Base-by-base conservation (phyloP, 2,113 vertebrate genomes). In the Accipiter virgatus region DNA sequence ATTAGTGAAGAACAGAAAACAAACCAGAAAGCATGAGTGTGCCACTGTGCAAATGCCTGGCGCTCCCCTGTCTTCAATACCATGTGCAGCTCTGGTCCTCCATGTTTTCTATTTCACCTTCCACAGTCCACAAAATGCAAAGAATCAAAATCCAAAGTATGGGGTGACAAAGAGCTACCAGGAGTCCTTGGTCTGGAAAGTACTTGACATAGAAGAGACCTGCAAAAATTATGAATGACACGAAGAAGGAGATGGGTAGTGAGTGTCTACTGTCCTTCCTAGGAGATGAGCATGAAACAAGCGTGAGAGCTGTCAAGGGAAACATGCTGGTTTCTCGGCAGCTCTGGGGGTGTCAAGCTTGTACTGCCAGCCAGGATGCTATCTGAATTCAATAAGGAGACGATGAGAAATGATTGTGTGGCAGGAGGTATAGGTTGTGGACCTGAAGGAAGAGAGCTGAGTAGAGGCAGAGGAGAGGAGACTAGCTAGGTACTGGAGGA, bases 341-440 rank as follows among this genome's bases (percentile, higher is more conserved):
- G 59, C 38, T 45, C 8, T 84, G 45, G 25, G 36, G 16, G 68
- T 84, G 23, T 47, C 38, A 65, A 42, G 62, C 31, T 40, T 36
- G 55, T 36, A 2, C 52, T 59, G 67, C 34, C 5, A 17, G 16
- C 26, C 1, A 1, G 34, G 23, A 58, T 59, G 34, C 45, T 78
- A 11, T 42, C 45, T 0, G 1, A 45, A 38, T 71, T 79, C 66
- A 21, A 0, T 40, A 45, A 32, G 26, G 53, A 53, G 40, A 68
- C 5, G 26, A 48, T 59, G 62, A 66, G 73, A 74, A 18, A 16
- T 22, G 12, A 11, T 58, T 52, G 2, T 48, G 40, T 56, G 48
- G 11, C 16, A 53, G 32, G n/a, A 50, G 38, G 7, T 67, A 3
- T 0, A 32, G 53, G 18, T 67, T 1, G 0, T 43, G 42, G 63